Percentiles rank a stretch among this genome's conserved stretches.
Evolutionary conservation across 2,797 vertebrate species (phyloP).

Genomic region (Molossus alvarezi): DNA sequence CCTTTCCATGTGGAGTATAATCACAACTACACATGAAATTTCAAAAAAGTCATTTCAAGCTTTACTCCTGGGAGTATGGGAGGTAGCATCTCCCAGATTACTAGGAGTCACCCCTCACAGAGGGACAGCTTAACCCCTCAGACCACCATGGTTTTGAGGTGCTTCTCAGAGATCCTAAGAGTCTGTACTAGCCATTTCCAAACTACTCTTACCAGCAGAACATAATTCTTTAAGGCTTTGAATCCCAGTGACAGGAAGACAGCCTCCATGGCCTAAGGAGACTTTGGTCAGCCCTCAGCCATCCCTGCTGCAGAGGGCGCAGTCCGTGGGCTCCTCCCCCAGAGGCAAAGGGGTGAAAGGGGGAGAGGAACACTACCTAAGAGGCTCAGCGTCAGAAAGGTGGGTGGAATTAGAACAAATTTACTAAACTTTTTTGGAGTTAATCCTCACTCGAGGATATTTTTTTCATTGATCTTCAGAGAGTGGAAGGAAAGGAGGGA

Average conservation of each 20-base stretch:
- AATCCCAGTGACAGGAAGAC: background rate
- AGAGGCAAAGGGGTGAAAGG: background rate
- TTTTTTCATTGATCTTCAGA: too few species aligned
- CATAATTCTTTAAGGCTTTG: background rate
- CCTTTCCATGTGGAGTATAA: background rate
- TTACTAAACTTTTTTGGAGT: too few species aligned
- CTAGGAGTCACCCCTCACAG: background rate
- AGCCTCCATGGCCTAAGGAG: background rate
- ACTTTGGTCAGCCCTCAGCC: background rate
- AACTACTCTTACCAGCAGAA: background rate
- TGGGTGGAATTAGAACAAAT: background rate
- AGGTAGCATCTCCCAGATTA: background rate
- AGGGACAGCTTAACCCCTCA: background rate
- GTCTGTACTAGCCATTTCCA: background rate
- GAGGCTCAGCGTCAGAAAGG: background rate
- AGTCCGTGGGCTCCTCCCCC: background rate
- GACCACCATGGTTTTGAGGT: background rate
- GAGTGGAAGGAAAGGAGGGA: too few species aligned
- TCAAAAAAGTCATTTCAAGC: background rate
- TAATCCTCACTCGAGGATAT: too few species aligned
- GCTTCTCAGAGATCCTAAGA: background rate
- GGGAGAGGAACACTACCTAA: fast-evolving
- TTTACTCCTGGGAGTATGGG: background rate
- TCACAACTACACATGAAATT: background rate
- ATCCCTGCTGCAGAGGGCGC: background rate